These are phyloP conservation scores for Abrostola triplasia DNA, from an alignment of 2,888 invertebrate genomes.

Conservation along the genomic window DNA sequence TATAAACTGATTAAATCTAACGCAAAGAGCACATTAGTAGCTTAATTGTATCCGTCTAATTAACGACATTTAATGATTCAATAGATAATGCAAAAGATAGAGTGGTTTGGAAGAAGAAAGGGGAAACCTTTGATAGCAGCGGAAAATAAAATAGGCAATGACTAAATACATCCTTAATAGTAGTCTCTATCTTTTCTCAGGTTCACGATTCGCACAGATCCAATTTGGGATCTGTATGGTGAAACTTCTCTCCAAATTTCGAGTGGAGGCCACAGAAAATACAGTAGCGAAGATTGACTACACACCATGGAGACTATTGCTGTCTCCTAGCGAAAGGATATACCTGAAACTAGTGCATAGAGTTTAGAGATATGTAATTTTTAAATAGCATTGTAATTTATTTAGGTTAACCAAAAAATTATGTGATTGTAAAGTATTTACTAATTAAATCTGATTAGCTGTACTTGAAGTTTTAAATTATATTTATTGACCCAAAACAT, in stretches of 20 bases:
- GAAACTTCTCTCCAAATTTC: slow-evolving; percentile 62
- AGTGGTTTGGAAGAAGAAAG: too few species aligned
- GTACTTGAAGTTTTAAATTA: too few species aligned
- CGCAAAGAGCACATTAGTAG: too few species aligned
- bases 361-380: slow-evolving; percentile 32
- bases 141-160: too few species aligned
- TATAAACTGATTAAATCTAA: too few species aligned
- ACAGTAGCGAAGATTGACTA: slow-evolving; percentile 55
- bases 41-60: too few species aligned
- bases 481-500: too few species aligned
- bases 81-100: too few species aligned
- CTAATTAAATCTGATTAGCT: background rate
- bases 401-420: background rate
- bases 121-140: too few species aligned
- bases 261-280: slow-evolving; percentile 61
- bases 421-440: background rate
- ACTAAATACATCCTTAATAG: background rate
- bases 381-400: background rate
- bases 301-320: slow-evolving; percentile 54
- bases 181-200: slow-evolving; percentile 54
- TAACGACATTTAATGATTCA: too few species aligned
- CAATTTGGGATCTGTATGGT: slow-evolving; percentile 65
- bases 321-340: slow-evolving; percentile 56
- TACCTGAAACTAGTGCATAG: slow-evolving; percentile 56
- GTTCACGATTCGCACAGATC: slow-evolving; percentile 64